Base-by-base conservation (phyloP, 2,113 vertebrate genomes). In the Planiliza haematocheilus region DNA sequence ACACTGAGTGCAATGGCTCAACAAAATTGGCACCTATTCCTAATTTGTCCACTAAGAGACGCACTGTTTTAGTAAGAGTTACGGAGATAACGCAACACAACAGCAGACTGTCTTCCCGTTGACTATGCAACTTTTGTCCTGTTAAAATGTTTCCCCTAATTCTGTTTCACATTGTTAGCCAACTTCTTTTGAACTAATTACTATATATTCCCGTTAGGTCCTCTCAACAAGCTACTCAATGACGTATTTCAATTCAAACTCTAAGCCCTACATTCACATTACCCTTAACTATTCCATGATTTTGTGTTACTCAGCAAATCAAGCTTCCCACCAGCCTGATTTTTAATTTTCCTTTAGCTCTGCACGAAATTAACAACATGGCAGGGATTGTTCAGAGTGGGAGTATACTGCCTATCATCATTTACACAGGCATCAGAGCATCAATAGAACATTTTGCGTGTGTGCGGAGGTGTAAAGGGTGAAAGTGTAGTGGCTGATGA, bases 321-420 rank as follows among this genome's bases (percentile, higher is more conserved):
- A 55, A 69, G 20, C 63, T 45, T 63, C 68, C 49, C 30, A 24
- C n/a, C 51, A 46, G 41, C 20, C 55, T 37, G 75, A 56, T 70
- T 82, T 84, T 82, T 53, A 84, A 73, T 60, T 85, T 81, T 65
- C 62, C 66, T 46, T 55, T 65, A 74, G 64, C 21, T 30, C 68
- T 67, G 16, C 50, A 62, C 74, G 77, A 86, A 89, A 90, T 91
- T 69, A 89, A 75, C 71, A 79, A 69, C 67, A 79, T 59, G 65
- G 66, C 76, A 56, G 55, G 55, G 77, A 69, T 64, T 43, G 42
- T 83, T 87, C 72, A 60, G 76, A 87, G 81, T 20, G 53, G 61
- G 66, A 81, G 52, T 37, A 52, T 24, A 50, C 38, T 12, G 55
- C 52, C 77, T 63, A 74, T 74, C 69, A 78, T 86, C 38, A 66